These are phyloP conservation scores for Hoplodrina ambigua DNA, from an alignment of 2,888 invertebrate genomes.

Conservation along the genomic window DNA sequence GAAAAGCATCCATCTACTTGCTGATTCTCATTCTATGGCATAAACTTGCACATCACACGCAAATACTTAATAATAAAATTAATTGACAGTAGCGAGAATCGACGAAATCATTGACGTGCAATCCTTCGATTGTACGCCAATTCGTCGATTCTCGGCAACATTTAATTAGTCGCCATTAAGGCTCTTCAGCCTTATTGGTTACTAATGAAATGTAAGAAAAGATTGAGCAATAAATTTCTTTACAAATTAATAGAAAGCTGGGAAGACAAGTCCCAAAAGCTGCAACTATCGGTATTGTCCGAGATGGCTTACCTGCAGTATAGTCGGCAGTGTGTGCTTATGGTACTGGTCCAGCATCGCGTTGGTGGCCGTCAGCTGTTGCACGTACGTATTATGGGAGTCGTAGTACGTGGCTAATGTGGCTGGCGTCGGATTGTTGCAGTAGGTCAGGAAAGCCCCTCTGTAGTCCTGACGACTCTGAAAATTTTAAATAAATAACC, in stretches of 20 bases:
- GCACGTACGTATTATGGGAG: constrained; percentile 98
- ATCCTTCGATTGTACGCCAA: no score
- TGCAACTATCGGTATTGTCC: background rate
- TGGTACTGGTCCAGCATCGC: constrained; percentile 97
- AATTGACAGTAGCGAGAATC: no score
- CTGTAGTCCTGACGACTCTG: constrained; percentile 97
- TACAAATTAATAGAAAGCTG: background rate
- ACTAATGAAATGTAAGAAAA: background rate
- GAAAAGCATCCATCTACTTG: no score
- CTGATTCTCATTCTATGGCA: no score
- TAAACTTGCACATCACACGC: no score
- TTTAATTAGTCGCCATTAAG: no score
- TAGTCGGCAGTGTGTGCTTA: constrained; percentile 95
- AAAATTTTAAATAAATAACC: constrained; percentile 68
- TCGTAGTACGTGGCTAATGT: constrained; percentile 95
- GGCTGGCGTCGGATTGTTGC: constrained; percentile 93
- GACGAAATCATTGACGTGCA: no score
- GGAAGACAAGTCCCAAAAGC: background rate
- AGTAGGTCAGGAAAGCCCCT: constrained; percentile 94
- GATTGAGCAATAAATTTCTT: background rate
- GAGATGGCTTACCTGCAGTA: constrained; percentile 92
- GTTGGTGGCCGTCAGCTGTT: constrained; percentile 97
- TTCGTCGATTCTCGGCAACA: no score
- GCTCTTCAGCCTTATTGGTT: no score
- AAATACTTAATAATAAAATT: no score